These are phyloP conservation scores for Karalla daura DNA, from an alignment of 2,797 vertebrate species.

Conservation along the genomic window DNA sequence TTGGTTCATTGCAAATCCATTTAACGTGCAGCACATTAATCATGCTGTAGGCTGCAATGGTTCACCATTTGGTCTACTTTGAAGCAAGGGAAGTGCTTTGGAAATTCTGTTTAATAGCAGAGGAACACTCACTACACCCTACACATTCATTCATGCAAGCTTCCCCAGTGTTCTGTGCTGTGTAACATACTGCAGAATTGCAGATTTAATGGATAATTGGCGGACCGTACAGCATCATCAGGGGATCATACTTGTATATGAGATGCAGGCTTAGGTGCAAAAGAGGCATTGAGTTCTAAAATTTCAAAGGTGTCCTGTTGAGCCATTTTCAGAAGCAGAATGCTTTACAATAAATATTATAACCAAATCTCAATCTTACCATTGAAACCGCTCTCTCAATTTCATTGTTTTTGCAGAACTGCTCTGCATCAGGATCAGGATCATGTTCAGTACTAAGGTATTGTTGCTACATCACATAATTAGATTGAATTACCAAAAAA, in stretches of 20 bases:
- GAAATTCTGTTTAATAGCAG: slow-evolving; percentile 67
- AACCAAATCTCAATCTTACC: slow-evolving; percentile 61
- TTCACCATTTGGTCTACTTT: slow-evolving; percentile 63
- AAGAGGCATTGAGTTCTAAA: slow-evolving; percentile 27
- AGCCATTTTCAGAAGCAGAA: slow-evolving; percentile 56
- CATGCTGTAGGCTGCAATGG: slow-evolving; percentile 69
- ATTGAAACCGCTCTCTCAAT: slow-evolving; percentile 71
- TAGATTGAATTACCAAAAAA: slow-evolving; percentile 71
- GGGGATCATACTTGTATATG: neutral
- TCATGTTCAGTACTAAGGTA: slow-evolving; percentile 70
- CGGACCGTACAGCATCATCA: slow-evolving; percentile 7
- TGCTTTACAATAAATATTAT: slow-evolving; percentile 40
- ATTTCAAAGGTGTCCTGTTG: slow-evolving; percentile 51
- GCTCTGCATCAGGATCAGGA: slow-evolving; percentile 60
- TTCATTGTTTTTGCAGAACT: slow-evolving; percentile 58
- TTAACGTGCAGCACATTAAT: slow-evolving; percentile 80
- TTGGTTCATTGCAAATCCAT: slow-evolving; percentile 83
- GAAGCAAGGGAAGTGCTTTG: slow-evolving; percentile 58
- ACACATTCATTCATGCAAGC: slow-evolving; percentile 48
- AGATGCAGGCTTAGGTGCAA: slow-evolving; percentile 25
- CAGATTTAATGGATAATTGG: slow-evolving; percentile 12
- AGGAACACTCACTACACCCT: slow-evolving; percentile 56
- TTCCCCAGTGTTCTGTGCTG: slow-evolving; percentile 31
- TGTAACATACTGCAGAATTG: slow-evolving; percentile 26
- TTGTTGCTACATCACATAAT: slow-evolving; percentile 68